A percentile compares a stretch with the other conserved stretches of the same genome.
phyloP scores from a whole-genome alignment of 37 sponge, comb jelly and placozoan genomes.

The Axinella damicornis region DNA sequence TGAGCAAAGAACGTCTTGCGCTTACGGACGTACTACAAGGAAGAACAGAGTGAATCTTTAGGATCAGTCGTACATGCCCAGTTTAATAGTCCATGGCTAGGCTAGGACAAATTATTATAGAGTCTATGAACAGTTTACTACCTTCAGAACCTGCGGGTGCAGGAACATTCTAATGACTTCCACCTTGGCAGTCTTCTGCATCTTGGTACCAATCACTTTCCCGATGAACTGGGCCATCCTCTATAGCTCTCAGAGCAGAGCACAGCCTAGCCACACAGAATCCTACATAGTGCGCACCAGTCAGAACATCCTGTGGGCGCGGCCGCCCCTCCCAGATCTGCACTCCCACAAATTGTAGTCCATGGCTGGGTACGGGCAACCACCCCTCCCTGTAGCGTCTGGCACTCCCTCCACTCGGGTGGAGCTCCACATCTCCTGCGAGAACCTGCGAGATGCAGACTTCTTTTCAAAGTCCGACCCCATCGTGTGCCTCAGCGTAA shows the following conservation, averaged over 20 bases:
- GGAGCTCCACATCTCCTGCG: conserved; percentile 68
- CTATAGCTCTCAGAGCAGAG: no score
- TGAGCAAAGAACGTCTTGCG: conserved; percentile 79
- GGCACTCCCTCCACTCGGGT: conserved; percentile 28
- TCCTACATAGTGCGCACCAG: no score
- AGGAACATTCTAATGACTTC: conserved; percentile 68
- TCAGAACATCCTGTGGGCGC: no score
- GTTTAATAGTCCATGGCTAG: neutral
- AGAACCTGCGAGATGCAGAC: conserved; percentile 59
- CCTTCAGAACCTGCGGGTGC: conserved; percentile 87
- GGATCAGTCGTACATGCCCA: neutral
- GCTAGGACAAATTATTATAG: neutral
- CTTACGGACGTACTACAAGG: conserved; percentile 35
- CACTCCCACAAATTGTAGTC: no score
- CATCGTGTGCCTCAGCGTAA: conserved; percentile 37
- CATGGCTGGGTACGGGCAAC: conserved; percentile 8
- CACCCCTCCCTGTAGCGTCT: neutral
- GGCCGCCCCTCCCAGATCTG: no score
- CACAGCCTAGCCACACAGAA: no score
- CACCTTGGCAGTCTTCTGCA: conserved; percentile 89
- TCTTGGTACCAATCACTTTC: conserved; percentile 76
- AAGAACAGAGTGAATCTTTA: neutral
- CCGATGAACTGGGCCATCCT: conserved; percentile 78
- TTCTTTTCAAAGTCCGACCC: conserved; percentile 85
- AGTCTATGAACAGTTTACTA: neutral